Conservation (phyloP, 2,888 invertebrate species). For the Xiphydria camelus region DNA sequence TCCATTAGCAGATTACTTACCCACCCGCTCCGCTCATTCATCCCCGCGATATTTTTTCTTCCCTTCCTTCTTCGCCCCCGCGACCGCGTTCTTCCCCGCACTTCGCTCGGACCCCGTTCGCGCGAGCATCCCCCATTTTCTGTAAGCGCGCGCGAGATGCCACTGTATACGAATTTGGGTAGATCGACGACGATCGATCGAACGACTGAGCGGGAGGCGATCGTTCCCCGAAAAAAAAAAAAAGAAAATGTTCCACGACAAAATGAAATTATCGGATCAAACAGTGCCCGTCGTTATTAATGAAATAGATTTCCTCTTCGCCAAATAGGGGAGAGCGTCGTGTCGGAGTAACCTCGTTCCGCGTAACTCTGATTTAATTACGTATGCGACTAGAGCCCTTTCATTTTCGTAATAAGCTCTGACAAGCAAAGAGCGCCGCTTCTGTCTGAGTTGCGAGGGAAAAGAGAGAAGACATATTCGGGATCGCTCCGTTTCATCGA, state of each 20-base stretch:
- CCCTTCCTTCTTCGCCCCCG: slow-evolving; percentile 36
- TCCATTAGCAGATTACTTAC: slow-evolving; percentile 59
- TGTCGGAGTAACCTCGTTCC: slow-evolving; percentile 38
- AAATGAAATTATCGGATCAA: slow-evolving; percentile 46
- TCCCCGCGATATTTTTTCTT: slow-evolving; percentile 46
- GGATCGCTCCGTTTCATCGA: too few relatives aligned
- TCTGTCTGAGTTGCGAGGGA: too few relatives aligned
- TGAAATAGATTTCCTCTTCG: slow-evolving; percentile 45
- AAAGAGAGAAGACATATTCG: too few relatives aligned
- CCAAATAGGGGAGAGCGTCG: neutral
- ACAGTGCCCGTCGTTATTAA: slow-evolving; percentile 47
- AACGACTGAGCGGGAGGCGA: too few relatives aligned
- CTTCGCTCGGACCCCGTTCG: too few relatives aligned
- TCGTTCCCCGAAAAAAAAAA: neutral
- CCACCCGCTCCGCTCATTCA: slow-evolving; percentile 50
- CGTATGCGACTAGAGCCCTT: slow-evolving; percentile 40
- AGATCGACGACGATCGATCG: too few relatives aligned
- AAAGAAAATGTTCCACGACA: neutral
- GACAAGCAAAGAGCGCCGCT: neutral
- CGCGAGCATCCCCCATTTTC: too few relatives aligned
- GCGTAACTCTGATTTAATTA: slow-evolving; percentile 45
- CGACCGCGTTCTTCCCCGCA: too few relatives aligned
- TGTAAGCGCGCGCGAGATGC: too few relatives aligned
- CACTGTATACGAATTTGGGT: too few relatives aligned
- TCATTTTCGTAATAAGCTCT: slow-evolving; percentile 39